phyloP scores from a whole-genome alignment of 1,140 invertebrate species.

The Drosophila sechellia region DNA sequence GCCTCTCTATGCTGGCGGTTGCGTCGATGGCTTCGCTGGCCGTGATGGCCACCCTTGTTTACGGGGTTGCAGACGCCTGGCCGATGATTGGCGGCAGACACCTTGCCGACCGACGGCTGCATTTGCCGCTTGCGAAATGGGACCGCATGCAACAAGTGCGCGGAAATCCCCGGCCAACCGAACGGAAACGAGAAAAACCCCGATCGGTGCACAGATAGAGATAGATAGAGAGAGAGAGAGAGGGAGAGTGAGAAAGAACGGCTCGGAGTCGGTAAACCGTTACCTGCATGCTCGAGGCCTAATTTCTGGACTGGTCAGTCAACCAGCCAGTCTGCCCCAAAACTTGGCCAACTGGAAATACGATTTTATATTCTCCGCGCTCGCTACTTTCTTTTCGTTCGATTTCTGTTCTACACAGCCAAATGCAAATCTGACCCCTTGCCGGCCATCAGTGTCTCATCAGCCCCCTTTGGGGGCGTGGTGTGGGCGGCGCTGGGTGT shows the following conservation, averaged over 20 bases:
- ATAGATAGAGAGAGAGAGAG: slow-evolving; percentile 36
- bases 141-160: slow-evolving; percentile 60
- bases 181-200: slow-evolving; percentile 31
- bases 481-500: not conserved
- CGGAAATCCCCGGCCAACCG: slow-evolving; percentile 25
- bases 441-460: not conserved
- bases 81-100: slow-evolving; percentile 10
- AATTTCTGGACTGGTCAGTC: slow-evolving; percentile 57
- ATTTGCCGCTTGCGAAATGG: slow-evolving; percentile 41
- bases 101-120: slow-evolving; percentile 25
- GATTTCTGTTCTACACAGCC: slow-evolving; percentile 42
- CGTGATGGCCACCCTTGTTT: slow-evolving; percentile 1
- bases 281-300: slow-evolving; percentile 63
- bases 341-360: slow-evolving; percentile 67
- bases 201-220: slow-evolving; percentile 27
- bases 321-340: slow-evolving; percentile 23
- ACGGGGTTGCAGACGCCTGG: slow-evolving; percentile 23
- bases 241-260: slow-evolving; percentile 17
- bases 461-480: not conserved
- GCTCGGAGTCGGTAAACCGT: slow-evolving; percentile 61
- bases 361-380: slow-evolving; percentile 28
- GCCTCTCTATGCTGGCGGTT: slow-evolving; percentile 8
- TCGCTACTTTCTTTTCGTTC: slow-evolving; percentile 54
- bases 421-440: slow-evolving; percentile 55
- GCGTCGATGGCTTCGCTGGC: not conserved